Base-by-base conservation (phyloP, 2,797 vertebrate species). In the Naso thynnoides region DNA sequence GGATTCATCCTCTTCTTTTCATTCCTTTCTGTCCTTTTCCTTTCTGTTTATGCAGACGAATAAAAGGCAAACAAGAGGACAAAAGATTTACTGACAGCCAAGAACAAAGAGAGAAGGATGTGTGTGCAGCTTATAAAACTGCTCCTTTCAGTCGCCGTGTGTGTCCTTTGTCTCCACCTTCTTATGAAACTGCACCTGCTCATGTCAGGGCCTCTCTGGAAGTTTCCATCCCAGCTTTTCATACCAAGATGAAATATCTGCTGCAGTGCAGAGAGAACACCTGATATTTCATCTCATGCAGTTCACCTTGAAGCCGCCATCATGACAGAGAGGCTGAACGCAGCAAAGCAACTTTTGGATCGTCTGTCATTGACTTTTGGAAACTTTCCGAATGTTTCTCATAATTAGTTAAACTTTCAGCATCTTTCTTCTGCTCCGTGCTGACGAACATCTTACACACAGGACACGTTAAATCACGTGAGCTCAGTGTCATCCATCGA, bases 41-140 rank as follows among this genome's bases (percentile, higher is more conserved):
- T 19, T 4, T 50, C 68, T 82, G 79, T 88, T 82, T 78, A 80
- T 71, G 70, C 65, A 55, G 67, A 76, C 8, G 24, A 11, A 39
- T 27, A 70, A 81, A 85, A 75, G 60, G 44, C 59, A 54, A 83
- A 61, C 73, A 73, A 13, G 36, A 14, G 45, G 53, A 88, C 83
- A 84, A 84, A 86, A 50, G 83, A 13, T 27, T n/a, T 15, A 1
- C 42, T 86, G 84, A 76, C 77, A 86, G 79, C 5, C 0, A 33
- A 52, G 76, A 42, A 88, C 79, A 82, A 82, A 84, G 70, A 58
- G 8, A 39, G 41, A 70, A 78, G 69, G 47, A 54, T 65, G 10
- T 8, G 36, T 62, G 39, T 54, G 66, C 42, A 31, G 42, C 62
- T 65, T 33, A 38, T 54, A 39, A 65, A 76, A 14, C 58, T 1